phyloP scores from a whole-genome alignment of 2,797 vertebrate genomes.

The Sparus aurata region DNA sequence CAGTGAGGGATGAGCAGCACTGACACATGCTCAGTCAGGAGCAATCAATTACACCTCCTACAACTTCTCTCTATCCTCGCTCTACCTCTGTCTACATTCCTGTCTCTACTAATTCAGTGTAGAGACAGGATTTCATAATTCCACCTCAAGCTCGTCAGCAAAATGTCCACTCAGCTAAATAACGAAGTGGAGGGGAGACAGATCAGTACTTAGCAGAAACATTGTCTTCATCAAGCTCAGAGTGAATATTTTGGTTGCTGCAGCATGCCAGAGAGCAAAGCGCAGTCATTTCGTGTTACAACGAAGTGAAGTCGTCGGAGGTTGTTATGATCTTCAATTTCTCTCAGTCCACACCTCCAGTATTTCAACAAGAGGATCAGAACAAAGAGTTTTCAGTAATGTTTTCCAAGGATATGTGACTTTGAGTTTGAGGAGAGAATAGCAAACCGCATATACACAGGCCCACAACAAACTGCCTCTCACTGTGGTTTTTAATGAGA shows the following conservation, averaged over 20 bases:
- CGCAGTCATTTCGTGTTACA: not conserved
- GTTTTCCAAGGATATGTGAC: not conserved
- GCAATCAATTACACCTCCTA: conserved; percentile 5
- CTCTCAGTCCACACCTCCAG: not conserved
- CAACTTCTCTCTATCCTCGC: conserved; percentile 4
- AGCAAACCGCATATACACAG: not conserved
- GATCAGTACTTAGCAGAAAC: not conserved
- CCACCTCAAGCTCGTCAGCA: conserved; percentile 8
- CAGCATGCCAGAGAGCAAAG: conserved; percentile 41
- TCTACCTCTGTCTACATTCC: not conserved
- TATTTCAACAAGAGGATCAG: not conserved
- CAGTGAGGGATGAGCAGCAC: not conserved
- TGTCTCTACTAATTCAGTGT: conserved; percentile 13
- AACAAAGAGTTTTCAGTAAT: conserved; percentile 9
- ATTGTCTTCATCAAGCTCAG: conserved; percentile 3
- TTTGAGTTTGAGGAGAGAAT: not conserved
- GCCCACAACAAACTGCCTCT: conserved; percentile 4
- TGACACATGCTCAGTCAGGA: not conserved
- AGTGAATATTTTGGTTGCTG: conserved; percentile 21
- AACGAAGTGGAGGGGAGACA: not conserved
- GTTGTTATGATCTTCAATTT: conserved; percentile 10
- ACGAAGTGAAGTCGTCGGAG: not conserved
- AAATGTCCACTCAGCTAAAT: not conserved
- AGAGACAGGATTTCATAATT: not conserved
- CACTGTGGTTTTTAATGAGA: not conserved